Percentiles rank a stretch among this genome's conserved stretches.
Conservation (phyloP, 2,113 vertebrate genomes). For the Pungitius pungitius region DNA sequence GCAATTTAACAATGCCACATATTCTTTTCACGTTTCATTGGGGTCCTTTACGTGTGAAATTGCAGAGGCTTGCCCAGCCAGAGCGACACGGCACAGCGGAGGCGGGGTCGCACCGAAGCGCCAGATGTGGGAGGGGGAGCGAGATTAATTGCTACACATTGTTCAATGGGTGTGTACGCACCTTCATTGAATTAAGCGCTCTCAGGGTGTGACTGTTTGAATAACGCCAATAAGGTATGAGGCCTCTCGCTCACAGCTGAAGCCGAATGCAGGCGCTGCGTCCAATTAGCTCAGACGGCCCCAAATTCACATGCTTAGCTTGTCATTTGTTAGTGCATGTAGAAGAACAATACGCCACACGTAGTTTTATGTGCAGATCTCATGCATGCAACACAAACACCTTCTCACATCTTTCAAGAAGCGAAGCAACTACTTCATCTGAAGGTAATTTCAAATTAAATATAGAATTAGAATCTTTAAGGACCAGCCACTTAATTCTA, state of each 20-base stretch:
- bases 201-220: slow-evolving; percentile 73
- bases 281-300: slow-evolving; percentile 75
- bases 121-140: slow-evolving; percentile 82
- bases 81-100: slow-evolving; percentile 61
- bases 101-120: slow-evolving; percentile 66
- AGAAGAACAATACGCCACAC: slow-evolving; percentile 28
- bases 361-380: slow-evolving; percentile 17
- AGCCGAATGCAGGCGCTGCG: slow-evolving; percentile 66
- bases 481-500: slow-evolving; percentile 22
- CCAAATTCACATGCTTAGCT: slow-evolving; percentile 75
- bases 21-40: slow-evolving; percentile 84
- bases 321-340: slow-evolving; percentile 61
- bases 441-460: not conserved
- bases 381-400: not conserved
- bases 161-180: slow-evolving; percentile 81
- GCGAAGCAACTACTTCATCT: not conserved
- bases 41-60: slow-evolving; percentile 80
- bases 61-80: slow-evolving; percentile 61
- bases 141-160: slow-evolving; percentile 83
- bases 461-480: slow-evolving; percentile 8
- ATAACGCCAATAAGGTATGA: slow-evolving; percentile 72
- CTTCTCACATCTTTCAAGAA: not conserved
- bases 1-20: slow-evolving; percentile 84
- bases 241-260: slow-evolving; percentile 77
- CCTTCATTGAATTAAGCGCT: slow-evolving; percentile 77